Base-by-base conservation (phyloP, 2,113 vertebrate species). In the Psittacus erithacus region DNA sequence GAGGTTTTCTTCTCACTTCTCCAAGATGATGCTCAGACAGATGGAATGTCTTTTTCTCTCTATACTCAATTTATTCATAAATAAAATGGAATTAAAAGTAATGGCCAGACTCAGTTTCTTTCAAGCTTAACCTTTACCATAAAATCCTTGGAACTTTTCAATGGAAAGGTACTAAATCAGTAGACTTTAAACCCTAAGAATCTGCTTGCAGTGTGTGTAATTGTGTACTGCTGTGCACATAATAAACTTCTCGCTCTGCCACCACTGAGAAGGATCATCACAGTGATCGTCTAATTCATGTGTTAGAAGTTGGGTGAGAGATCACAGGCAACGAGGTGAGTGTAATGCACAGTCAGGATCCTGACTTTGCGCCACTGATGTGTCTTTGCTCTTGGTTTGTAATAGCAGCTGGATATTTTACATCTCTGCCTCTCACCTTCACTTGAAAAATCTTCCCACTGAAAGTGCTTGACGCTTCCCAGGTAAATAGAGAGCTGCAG, bases 371-470 rank as follows among this genome's bases (percentile, higher is more conserved):
- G 20, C 71, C 20, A 28, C 41, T 93, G 9, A 77, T 82, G 35
- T 70, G 70, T 67, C 50, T 28, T 78, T 39, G 35, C 27, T 80
- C 38, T 76, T 74, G 39, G 53, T 90, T 88, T 94, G 82, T 90
- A 77, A 5, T 63, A 90, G 25, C 92, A 95, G 75, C 79, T 90
- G 90, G 90, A 57, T 95, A 52, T 82, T 95, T 97, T 73, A 82
- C 35, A 79, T 78, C 70, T 88, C 67, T 49, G 17, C 41, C 88
- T 82, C 73, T 62, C 82, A 90, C 8, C 52, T 82, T 27, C 35
- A 28, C 53, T 82, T 79, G 74, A 85, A 92, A 90, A 55, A 29
- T 39, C 43, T 91, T 86, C 49, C 55, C 43, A 43, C 27, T 52
- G 64, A 11, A 83, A 75, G 25, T 46, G 43, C 55, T 46, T 67